Base-by-base conservation (phyloP, 1,140 invertebrate species). In the Cotesia typhae region DNA sequence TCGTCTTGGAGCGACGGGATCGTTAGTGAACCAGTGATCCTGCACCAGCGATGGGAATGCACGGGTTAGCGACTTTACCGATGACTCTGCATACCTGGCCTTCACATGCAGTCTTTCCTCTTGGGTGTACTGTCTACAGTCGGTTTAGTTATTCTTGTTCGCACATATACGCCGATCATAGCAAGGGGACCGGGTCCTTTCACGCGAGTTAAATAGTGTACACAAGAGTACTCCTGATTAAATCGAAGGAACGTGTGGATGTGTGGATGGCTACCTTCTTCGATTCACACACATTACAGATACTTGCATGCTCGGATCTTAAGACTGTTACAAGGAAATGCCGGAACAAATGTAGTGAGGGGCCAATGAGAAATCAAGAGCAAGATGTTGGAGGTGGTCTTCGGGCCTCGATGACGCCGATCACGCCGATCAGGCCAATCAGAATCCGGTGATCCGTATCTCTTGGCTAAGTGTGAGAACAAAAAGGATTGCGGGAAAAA, bases 401-500 rank as follows among this genome's bases (percentile, higher is more conserved):
- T 57, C 47, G 65, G 55, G 64, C 52, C 5, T 67, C 57, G 47
- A 72, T 76, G 72, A 72, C 70, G 61, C 72, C 65, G 66, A 76
- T 76, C 72, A 55, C 38, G 28, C 60, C 69, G 73, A 74, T 74
- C 65, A 73, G 59, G 64, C 75, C 75, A 76, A 75, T 73, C 69
- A 76, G 70, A 70, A 74, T 69, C 65, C 69, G 69, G 59, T 76
- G 75, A 76, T 76, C 66, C 72, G 72, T 76, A 76, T 76, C 75
- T 47, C 41, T 47, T 10, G 6, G 59, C 57, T 55, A 51, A 69
- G 38, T 38, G 57, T 59, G 67, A 41, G 63, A 70, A 47, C 41
- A 47, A 47, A 47, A 47, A 41, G 10, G 10, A 47, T 10, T n/a
- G 53, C 12, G 36, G n/a, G 41, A 63, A 41, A 17, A 14, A 63